phyloP scores from a whole-genome alignment of 1,140 invertebrate species.

The Scaptomyza hsui region DNA sequence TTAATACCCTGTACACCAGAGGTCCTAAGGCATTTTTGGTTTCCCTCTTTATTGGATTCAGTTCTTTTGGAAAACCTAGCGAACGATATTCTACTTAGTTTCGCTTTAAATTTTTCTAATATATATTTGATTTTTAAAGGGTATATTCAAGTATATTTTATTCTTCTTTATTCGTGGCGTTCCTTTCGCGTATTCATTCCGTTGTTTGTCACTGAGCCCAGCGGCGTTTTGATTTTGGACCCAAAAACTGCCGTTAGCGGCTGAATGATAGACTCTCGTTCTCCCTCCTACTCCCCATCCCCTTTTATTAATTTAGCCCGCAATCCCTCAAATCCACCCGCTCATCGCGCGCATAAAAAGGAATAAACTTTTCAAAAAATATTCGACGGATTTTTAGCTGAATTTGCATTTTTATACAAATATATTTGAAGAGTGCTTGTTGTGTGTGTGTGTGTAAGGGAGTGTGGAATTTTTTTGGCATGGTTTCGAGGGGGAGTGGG shows the following conservation, averaged over 20 bases:
- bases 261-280: conserved; percentile 21
- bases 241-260: conserved; percentile 58
- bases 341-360: conserved; percentile 54
- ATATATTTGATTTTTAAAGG: not conserved
- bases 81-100: too few species aligned
- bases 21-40: not conserved
- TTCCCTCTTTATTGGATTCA: too few species aligned
- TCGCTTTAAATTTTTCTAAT: too few species aligned
- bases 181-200: not conserved
- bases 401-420: conserved; percentile 83
- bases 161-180: conserved; percentile 17
- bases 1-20: conserved; percentile 5
- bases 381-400: conserved; percentile 78
- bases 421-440: conserved; percentile 77
- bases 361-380: conserved; percentile 71
- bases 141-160: conserved; percentile 6
- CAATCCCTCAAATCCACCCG: conserved; percentile 41
- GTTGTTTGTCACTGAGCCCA: conserved; percentile 49
- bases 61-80: too few species aligned
- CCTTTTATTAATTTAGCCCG: not conserved
- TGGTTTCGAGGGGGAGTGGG: conserved; percentile 24
- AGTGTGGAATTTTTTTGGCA: conserved; percentile 2
- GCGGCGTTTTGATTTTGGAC: conserved; percentile 75
- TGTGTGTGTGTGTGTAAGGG: conserved; percentile 14
- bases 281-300: not conserved